Evolutionary conservation across 2,797 vertebrate species (phyloP).

Genomic region (Lateolabrax maculatus): DNA sequence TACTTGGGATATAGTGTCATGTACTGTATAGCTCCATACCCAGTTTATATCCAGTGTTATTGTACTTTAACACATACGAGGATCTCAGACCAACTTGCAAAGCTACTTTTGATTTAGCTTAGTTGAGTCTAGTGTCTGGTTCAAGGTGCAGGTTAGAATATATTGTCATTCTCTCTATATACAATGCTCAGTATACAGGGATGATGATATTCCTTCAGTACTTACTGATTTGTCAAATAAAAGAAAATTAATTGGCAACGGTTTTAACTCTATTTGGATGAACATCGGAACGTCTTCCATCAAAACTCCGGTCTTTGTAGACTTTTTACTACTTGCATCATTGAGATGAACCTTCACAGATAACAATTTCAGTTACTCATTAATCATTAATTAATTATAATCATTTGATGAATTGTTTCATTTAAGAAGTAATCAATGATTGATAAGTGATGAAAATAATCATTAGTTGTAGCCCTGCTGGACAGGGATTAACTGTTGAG

Average conservation of each 20-base stretch:
- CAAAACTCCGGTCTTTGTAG: constrained; percentile 5
- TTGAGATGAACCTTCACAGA: not conserved
- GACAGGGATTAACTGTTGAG: constrained; percentile 32
- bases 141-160: not conserved
- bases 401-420: not conserved
- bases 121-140: not conserved
- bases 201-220: not conserved
- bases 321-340: not conserved
- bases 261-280: not conserved
- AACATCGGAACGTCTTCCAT: constrained; percentile 5
- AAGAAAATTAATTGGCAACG: not conserved
- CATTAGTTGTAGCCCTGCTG: not conserved
- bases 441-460: not conserved
- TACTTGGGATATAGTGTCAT: constrained; percentile 9
- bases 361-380: not conserved
- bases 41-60: not conserved
- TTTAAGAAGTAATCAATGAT: not conserved
- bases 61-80: not conserved
- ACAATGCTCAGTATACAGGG: not conserved
- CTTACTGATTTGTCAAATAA: not conserved
- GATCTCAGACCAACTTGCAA: not conserved
- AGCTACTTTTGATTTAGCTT: not conserved
- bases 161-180: not conserved
- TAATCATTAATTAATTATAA: not conserved
- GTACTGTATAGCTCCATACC: not conserved